These are phyloP conservation scores for Dendrophyllia cribrosa DNA, from an alignment of 64 coral and sea anemone genomes.

Conservation along the genomic window DNA sequence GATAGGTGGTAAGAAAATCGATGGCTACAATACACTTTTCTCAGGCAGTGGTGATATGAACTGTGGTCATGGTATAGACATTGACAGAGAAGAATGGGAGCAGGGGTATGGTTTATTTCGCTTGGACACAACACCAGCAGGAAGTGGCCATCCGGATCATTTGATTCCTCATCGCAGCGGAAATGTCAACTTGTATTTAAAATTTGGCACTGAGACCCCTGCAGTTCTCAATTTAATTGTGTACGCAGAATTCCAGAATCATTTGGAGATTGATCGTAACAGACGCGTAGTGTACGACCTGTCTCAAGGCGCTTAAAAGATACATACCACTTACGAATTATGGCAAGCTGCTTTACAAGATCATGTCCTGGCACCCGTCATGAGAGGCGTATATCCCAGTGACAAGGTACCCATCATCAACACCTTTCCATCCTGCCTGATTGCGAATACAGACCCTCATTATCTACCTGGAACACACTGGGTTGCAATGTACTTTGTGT, in stretches of 20 bases:
- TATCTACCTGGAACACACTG: conserved; percentile 12
- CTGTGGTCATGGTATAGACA: too few species aligned
- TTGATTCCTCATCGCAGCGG: not conserved
- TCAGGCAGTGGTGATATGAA: conserved; percentile 32
- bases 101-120: too few species aligned
- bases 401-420: too few species aligned
- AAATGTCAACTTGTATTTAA: not conserved
- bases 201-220: not conserved
- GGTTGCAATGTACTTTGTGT: not conserved
- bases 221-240: too few species aligned
- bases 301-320: too few species aligned
- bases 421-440: too few species aligned
- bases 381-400: too few species aligned
- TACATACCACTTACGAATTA: not conserved
- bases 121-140: conserved; percentile 13
- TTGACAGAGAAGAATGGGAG: too few species aligned
- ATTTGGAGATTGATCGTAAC: too few species aligned
- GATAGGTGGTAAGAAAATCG: too few species aligned
- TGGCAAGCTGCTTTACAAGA: not conserved
- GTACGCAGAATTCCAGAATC: too few species aligned
- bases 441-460: not conserved
- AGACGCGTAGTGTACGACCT: too few species aligned
- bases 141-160: conserved; percentile 24
- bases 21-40: not conserved
- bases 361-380: not conserved